phyloP scores from a whole-genome alignment of 1,140 invertebrate genomes.

The Drosophila aff. region DNA sequence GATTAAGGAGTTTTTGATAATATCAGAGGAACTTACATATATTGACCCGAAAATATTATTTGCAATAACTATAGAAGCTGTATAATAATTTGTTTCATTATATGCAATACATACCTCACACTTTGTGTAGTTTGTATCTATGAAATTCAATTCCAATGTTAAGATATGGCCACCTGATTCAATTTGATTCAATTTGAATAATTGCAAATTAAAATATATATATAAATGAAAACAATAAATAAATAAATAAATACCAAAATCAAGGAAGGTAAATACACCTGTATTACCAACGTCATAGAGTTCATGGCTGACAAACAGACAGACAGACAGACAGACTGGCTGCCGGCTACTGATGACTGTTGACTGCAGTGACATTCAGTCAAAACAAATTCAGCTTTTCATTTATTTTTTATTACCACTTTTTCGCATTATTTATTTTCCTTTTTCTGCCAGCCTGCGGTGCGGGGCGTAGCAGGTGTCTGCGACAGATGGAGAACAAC shows the following conservation, averaged over 20 bases:
- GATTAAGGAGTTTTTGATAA: constrained; percentile 17
- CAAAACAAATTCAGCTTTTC: constrained; percentile 57
- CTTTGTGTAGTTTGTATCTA: too few species aligned
- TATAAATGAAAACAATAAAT: not conserved
- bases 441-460: constrained; percentile 7
- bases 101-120: too few species aligned
- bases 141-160: too few species aligned
- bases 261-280: constrained; percentile 33
- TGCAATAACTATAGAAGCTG: not conserved
- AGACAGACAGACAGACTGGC: constrained; percentile 2
- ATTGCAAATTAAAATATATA: constrained; percentile 9
- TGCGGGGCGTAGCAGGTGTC: constrained; percentile 50
- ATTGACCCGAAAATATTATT: not conserved
- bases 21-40: not conserved
- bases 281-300: constrained; percentile 36
- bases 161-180: too few species aligned
- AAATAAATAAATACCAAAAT: constrained; percentile 31
- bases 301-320: constrained; percentile 20
- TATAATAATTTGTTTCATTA: not conserved
- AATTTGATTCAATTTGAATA: not conserved
- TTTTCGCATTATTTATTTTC: constrained; percentile 37
- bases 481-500: constrained; percentile 49
- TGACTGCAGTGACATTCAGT: constrained; percentile 65
- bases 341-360: constrained; percentile 31
- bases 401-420: constrained; percentile 33